Percentiles rank a stretch among this genome's conserved stretches.
These are phyloP conservation scores for Phengaris arion DNA, from an alignment of 2,888 invertebrate species.

Conservation along the genomic window DNA sequence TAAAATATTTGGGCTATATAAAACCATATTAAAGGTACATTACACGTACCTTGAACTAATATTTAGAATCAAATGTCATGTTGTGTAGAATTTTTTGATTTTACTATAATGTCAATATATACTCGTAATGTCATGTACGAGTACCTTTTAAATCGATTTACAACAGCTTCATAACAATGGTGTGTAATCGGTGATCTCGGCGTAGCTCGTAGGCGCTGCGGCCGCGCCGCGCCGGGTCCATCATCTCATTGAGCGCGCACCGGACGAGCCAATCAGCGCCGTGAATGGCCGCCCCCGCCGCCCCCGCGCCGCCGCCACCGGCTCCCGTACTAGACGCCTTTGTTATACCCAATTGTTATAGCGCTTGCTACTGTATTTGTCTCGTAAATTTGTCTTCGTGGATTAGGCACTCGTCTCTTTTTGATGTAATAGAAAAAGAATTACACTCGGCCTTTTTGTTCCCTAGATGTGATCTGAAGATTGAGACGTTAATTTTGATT, in stretches of 20 bases:
- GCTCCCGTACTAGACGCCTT: constrained; percentile 69
- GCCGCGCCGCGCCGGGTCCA: constrained; percentile 70
- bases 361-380: constrained; percentile 62
- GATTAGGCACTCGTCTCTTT: constrained; percentile 22
- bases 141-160: constrained; percentile 1
- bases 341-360: constrained; percentile 73
- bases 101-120: background rate
- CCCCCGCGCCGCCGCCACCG: constrained; percentile 61
- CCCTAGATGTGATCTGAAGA: background rate
- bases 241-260: constrained; percentile 78
- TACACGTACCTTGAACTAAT: background rate
- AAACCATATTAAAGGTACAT: background rate
- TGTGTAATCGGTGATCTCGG: constrained; percentile 44
- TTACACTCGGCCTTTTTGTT: constrained; percentile 4
- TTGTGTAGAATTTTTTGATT: background rate
- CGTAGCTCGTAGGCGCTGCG: constrained; percentile 70
- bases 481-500: background rate
- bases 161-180: constrained; percentile 32
- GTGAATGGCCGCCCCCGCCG: constrained; percentile 79
- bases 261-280: constrained; percentile 79
- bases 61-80: background rate
- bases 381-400: constrained; percentile 52
- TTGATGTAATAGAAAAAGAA: constrained; percentile 21
- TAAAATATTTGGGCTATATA: background rate
- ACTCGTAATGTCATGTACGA: background rate